phyloP scores from a whole-genome alignment of 2,113 vertebrate genomes.

The Urocynchramus pylzowi region DNA sequence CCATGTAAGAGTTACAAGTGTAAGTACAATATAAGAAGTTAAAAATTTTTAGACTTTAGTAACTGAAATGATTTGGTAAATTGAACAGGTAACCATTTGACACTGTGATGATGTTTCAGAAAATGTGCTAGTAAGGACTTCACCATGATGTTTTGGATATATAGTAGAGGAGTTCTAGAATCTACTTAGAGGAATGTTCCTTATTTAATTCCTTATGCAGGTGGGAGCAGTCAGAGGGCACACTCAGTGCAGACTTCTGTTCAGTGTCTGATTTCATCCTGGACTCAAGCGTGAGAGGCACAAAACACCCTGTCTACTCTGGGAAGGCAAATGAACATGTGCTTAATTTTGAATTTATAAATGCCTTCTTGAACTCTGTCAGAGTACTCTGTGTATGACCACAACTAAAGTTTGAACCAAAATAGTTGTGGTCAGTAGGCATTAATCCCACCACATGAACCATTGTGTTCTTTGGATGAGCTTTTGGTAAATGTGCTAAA shows the following conservation, averaged over 20 bases:
- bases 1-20: not conserved
- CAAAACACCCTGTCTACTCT: not conserved
- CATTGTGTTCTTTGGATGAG: not conserved
- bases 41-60: not conserved
- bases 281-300: not conserved
- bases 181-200: not conserved
- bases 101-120: not conserved
- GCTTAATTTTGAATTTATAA: not conserved
- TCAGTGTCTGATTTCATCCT: not conserved
- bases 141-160: not conserved
- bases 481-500: constrained; percentile 2
- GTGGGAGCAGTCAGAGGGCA: not conserved
- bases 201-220: not conserved
- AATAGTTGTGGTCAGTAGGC: constrained; percentile 1
- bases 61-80: not conserved
- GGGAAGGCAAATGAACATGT: not conserved
- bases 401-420: not conserved
- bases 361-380: not conserved
- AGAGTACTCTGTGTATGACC: not conserved
- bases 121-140: not conserved
- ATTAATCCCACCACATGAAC: not conserved
- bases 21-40: not conserved
- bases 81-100: not conserved
- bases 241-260: not conserved
- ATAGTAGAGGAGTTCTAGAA: not conserved